Evolutionary conservation across 2,888 invertebrate genomes (phyloP).

Genomic region (Nymphalis polychloros): DNA sequence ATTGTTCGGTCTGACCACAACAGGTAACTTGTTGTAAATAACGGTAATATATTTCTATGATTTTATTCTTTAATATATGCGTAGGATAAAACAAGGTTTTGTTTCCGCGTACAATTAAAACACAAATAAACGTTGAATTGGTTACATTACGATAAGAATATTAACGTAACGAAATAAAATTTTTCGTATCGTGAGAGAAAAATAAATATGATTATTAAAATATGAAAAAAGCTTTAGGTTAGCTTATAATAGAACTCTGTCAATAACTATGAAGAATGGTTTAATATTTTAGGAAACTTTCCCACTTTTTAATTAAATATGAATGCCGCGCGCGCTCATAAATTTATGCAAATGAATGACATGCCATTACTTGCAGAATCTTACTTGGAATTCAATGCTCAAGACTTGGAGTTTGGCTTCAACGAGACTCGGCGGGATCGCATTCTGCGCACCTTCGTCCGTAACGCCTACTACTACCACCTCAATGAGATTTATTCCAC

Average conservation of each 20-base stretch:
- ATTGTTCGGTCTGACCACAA: constrained; percentile 91
- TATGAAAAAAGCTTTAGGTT: too few relatives aligned
- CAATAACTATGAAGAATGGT: constrained; percentile 15
- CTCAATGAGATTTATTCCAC: constrained; percentile 97
- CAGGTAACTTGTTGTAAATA: constrained; percentile 58
- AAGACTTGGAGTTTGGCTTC: constrained; percentile 94
- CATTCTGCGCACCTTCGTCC: constrained; percentile 93
- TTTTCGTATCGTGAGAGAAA: neutral
- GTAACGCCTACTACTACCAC: constrained; percentile 97
- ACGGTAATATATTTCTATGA: constrained; percentile 1
- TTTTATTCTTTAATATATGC: neutral
- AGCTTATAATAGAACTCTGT: neutral
- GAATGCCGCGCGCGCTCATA: constrained; percentile 47
- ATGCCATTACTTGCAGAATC: constrained; percentile 84
- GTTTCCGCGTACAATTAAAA: too few relatives aligned
- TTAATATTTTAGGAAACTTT: constrained; percentile 25
- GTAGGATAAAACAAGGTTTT: too few relatives aligned
- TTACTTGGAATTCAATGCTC: constrained; percentile 90
- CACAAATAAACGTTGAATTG: too few relatives aligned
- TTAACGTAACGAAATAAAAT: neutral
- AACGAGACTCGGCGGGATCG: constrained; percentile 93
- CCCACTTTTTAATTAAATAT: constrained; percentile 47
- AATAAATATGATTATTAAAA: too few relatives aligned
- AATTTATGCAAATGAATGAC: constrained; percentile 66
- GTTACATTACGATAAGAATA: neutral